Base-by-base conservation (phyloP, 2,888 invertebrate species). In the Ochropacha duplaris region DNA sequence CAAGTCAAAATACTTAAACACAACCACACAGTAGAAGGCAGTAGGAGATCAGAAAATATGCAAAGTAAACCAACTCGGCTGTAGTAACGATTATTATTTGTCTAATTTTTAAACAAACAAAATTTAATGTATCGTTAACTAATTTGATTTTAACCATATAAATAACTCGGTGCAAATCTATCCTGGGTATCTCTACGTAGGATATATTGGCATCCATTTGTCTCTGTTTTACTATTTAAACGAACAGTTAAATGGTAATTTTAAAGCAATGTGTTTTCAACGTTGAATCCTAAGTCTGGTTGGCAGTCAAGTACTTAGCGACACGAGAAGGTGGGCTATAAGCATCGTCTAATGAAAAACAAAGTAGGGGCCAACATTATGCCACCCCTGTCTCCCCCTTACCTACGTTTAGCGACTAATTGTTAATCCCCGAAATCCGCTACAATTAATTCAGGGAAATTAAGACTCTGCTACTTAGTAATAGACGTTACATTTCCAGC, bases 331-430 rank as follows among this genome's bases (percentile, higher is more conserved):
- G 69, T 66, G 71, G 65, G 72, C 78, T 72, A 73, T 81, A 79
- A 83, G 80, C 73, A 76, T 71, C 74, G 74, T 81, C 83, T 87
- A 87, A 87, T 87, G 87, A 87, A 87, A 87, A 87, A 87, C 87
- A 87, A 86, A 86, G 87, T 83, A 79, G 63, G 76, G 70, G 72
- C 72, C 64, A 64, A 69, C 66, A 61, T 65, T 66, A 66, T 69
- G 68, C 75, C 74, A 66, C 72, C 75, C 75, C 71, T 66, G 70
- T 69, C 74, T 74, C 69, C 69, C 78, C 72, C 70, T 69, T 68
- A 65, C 69, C 69, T 73, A 69, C 74, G 69, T 77, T 77, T 77
- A 76, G 72, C 76, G 66, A 81, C 79, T 82, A 81, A 81, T 81
- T 82, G 79, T 75, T 72, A 75, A 76, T 74, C 72, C 72, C 64